A percentile compares a stretch with the other conserved stretches of the same genome.
Conservation (phyloP, 2,888 invertebrate genomes). For the Crioceris asparagi region DNA sequence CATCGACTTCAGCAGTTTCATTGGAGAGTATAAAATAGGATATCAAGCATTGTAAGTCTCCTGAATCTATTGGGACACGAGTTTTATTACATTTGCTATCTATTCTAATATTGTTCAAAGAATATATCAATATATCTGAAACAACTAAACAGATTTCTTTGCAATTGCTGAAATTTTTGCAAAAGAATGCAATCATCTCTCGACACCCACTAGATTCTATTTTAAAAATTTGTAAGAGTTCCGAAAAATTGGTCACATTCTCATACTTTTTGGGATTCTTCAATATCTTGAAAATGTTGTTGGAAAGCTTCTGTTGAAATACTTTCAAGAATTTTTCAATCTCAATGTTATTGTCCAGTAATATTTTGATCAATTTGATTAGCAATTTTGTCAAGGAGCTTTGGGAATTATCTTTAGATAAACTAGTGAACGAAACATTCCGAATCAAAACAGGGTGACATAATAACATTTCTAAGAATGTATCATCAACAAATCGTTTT, state of each 20-base stretch:
- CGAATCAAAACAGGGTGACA: conserved; percentile 35
- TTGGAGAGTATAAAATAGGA: conserved; percentile 17
- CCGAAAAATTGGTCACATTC: conserved; percentile 28
- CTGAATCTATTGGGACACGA: conserved; percentile 18
- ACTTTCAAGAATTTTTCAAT: conserved; percentile 34
- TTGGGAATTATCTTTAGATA: conserved; percentile 22
- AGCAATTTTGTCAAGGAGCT: conserved; percentile 31
- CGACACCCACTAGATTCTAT: conserved; percentile 36
- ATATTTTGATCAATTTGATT: conserved; percentile 13
- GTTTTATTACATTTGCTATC: conserved; percentile 12
- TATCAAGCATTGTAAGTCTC: conserved; percentile 18
- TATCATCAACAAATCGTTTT: conserved; percentile 16
- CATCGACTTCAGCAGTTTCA: conserved; percentile 18
- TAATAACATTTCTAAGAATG: conserved; percentile 33
- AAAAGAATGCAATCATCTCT: conserved; percentile 32
- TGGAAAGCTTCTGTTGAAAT: conserved; percentile 45
- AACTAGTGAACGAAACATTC: conserved; percentile 32
- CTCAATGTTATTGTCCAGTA: conserved; percentile 11
- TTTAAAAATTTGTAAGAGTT: conserved; percentile 38
- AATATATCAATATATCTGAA: conserved; percentile 18
- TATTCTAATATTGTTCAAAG: conserved; percentile 19
- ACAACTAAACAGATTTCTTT: conserved; percentile 7
- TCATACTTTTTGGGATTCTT: conserved; percentile 36
- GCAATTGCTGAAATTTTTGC: conserved; percentile 9
- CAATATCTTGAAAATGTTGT: conserved; percentile 34